Conservation (phyloP, 2,888 invertebrate genomes). For the Yponomeuta malinellus region DNA sequence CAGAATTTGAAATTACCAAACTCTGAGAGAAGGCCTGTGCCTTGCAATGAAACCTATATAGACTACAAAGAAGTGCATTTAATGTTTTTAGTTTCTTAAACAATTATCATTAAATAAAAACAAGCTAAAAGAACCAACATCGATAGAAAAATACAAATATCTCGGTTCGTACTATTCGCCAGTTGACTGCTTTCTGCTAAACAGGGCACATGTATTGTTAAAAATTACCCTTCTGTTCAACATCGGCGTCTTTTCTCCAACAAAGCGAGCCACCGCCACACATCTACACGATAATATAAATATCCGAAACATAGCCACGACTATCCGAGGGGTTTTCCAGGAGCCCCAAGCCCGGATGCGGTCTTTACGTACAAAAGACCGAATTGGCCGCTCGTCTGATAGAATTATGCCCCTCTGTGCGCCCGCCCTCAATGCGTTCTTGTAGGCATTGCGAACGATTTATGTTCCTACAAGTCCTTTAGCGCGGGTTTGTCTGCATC, state of each 20-base stretch:
- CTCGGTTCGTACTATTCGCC: no score
- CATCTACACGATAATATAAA: not conserved
- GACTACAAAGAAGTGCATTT: no score
- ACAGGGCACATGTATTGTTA: no score
- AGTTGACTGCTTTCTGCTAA: no score
- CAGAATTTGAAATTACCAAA: no score
- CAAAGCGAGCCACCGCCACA: not conserved
- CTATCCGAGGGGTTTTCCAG: slow-evolving; percentile 26
- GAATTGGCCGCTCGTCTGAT: slow-evolving; percentile 56
- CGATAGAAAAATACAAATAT: no score
- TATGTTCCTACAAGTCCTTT: not conserved
- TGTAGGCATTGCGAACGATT: not conserved
- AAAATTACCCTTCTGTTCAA: not conserved
- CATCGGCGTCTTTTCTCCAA: not conserved
- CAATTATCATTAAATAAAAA: no score
- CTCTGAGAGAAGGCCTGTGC: no score
- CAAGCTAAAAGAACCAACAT: no score
- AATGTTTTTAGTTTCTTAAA: no score
- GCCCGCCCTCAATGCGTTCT: slow-evolving; percentile 39
- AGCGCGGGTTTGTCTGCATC: not conserved
- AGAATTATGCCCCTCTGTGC: slow-evolving; percentile 62
- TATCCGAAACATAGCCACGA: slow-evolving; percentile 22
- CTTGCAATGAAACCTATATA: no score
- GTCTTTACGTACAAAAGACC: slow-evolving; percentile 69
- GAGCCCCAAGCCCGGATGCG: slow-evolving; percentile 37